Percentiles rank a stretch among this genome's conserved stretches.
Conservation (phyloP, 2,797 vertebrate genomes). For the Botia almorhae region DNA sequence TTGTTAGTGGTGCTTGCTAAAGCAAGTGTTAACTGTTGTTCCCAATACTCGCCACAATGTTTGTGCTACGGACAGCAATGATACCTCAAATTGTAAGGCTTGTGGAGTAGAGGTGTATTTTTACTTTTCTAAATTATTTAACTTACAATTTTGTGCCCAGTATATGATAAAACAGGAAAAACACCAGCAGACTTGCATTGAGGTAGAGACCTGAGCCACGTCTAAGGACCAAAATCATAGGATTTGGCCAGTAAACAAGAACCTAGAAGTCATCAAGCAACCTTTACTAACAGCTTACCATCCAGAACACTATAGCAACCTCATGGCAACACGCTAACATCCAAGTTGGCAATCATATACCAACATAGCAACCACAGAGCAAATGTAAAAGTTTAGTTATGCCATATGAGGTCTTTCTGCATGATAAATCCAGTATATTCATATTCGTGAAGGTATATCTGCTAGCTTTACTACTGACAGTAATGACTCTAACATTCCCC, state of each 20-base stretch:
- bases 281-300: neutral
- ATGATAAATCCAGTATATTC: neutral
- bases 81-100: neutral
- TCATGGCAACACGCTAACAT: neutral
- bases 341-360: neutral
- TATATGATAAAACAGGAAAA: no score
- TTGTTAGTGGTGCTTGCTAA: neutral
- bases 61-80: neutral
- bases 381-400: neutral
- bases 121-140: neutral
- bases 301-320: neutral
- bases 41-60: neutral
- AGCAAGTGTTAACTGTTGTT: neutral
- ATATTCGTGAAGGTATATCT: no score
- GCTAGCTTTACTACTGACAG: no score
- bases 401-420: neutral
- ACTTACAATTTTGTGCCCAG: no score
- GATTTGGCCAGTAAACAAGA: neutral
- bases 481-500: no score
- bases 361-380: neutral
- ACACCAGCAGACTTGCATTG: no score
- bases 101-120: neutral
- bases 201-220: neutral
- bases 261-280: neutral
- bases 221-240: neutral